Conservation (phyloP, 1,140 invertebrate species). For the Caenorhabditis tropicalis region DNA sequence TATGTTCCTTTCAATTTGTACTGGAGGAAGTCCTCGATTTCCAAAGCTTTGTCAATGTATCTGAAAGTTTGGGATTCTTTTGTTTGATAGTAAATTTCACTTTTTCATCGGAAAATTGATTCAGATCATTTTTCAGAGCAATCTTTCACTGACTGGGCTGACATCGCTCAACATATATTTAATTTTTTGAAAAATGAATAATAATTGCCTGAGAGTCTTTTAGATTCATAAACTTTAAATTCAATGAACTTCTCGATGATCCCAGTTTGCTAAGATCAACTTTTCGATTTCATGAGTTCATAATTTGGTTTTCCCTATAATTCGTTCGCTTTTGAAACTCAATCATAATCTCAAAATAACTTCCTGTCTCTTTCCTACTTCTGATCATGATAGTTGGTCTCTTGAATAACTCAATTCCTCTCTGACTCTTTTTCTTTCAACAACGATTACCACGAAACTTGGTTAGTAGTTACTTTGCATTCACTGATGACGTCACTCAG, state of each 20-base stretch:
- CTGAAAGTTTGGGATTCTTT: conserved; percentile 44
- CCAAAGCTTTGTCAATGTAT: conserved; percentile 68
- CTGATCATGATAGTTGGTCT: neutral
- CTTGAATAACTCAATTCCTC: neutral
- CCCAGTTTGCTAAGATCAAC: no score
- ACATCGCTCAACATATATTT: no score
- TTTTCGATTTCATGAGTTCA: neutral
- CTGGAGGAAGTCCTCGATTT: conserved; percentile 69
- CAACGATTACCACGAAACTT: neutral
- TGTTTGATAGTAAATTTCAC: neutral
- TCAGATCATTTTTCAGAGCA: no score
- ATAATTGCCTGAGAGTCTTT: no score
- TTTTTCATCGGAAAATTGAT: no score
- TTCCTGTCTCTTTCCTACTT: neutral
- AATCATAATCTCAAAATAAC: neutral
- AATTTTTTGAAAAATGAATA: no score
- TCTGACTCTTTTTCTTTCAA: neutral
- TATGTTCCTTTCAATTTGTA: conserved; percentile 68
- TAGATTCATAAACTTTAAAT: no score
- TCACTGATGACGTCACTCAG: neutral
- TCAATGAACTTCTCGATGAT: neutral
- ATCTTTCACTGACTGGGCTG: no score
- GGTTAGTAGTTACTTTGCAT: neutral
- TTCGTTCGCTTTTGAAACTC: neutral
- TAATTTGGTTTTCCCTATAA: neutral